Conservation (phyloP, 2,113 vertebrate species). For the Pelodiscus sinensis region DNA sequence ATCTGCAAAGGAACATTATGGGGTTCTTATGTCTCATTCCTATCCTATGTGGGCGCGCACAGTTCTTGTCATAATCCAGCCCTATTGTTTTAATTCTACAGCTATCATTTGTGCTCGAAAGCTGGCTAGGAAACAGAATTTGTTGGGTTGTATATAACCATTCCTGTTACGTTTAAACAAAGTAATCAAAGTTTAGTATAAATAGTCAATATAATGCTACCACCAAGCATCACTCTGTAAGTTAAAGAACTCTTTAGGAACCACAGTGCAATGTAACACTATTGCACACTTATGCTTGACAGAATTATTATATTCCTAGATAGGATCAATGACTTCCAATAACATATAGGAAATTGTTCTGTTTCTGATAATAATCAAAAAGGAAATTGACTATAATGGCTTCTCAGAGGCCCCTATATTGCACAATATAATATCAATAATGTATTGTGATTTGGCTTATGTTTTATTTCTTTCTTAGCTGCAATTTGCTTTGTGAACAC, state of each 20-base stretch:
- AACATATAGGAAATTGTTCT: neutral
- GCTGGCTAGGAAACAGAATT: neutral
- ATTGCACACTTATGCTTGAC: neutral
- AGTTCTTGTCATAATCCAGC: neutral
- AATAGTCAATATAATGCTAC: neutral
- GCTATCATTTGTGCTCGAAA: neutral
- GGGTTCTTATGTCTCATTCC: neutral
- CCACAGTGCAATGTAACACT: neutral
- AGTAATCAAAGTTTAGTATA: neutral
- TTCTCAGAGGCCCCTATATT: neutral
- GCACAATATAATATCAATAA: neutral
- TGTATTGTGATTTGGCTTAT: neutral
- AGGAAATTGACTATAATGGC: neutral
- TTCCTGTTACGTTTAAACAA: neutral
- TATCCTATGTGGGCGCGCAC: neutral
- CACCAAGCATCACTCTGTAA: neutral
- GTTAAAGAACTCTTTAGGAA: neutral
- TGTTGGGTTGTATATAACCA: neutral
- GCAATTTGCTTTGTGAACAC: constrained; percentile 43
- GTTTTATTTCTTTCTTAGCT: neutral
- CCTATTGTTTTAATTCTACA: neutral
- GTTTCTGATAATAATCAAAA: neutral
- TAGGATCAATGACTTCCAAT: neutral
- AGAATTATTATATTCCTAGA: neutral
- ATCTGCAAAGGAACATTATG: neutral